Evolutionary conservation across 2,113 vertebrate species (phyloP).

Genomic region (Addax nasomaculatus): DNA sequence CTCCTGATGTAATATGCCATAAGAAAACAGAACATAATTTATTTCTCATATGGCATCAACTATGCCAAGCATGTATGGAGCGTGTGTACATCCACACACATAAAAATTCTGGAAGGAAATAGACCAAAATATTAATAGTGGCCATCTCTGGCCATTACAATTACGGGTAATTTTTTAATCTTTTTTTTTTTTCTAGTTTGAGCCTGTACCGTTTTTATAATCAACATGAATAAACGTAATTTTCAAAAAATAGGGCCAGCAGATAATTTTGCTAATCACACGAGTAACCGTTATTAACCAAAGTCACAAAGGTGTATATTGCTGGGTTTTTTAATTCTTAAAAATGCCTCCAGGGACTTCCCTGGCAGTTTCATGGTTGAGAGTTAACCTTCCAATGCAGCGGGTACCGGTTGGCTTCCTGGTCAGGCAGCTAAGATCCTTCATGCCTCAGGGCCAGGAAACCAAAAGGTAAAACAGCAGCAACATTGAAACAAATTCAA

Average conservation of each 20-base stretch:
- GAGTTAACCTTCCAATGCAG: neutral
- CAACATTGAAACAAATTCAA: neutral
- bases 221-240: neutral
- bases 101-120: neutral
- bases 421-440: neutral
- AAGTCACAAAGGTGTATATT: neutral
- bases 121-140: neutral
- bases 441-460: neutral
- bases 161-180: neutral
- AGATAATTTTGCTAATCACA: neutral
- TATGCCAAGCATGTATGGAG: neutral
- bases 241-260: neutral
- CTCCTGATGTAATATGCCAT: neutral
- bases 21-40: neutral
- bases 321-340: neutral
- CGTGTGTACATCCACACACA: neutral
- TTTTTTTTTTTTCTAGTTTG: neutral
- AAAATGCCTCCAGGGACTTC: neutral
- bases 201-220: neutral
- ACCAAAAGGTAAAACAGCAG: neutral
- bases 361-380: neutral
- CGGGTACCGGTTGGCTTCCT: fast-evolving
- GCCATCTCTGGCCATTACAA: neutral
- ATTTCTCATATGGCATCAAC: neutral
- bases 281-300: neutral